phyloP scores from a whole-genome alignment of 2,888 invertebrate genomes.

The Perizoma affinitatum region DNA sequence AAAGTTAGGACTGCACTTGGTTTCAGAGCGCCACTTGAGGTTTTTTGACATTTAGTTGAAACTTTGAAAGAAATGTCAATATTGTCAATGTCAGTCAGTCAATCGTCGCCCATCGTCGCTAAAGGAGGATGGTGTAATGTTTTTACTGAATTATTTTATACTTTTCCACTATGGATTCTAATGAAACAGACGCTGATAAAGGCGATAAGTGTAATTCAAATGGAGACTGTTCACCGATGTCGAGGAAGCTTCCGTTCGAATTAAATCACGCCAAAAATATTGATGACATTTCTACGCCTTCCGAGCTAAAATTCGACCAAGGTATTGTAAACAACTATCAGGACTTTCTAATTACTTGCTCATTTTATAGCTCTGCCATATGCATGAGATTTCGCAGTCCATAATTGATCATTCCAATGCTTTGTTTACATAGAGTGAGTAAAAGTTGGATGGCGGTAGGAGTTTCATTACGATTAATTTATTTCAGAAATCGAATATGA shows the following conservation, averaged over 20 bases:
- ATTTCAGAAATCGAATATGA: constrained; percentile 82
- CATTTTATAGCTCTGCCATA: constrained; percentile 30
- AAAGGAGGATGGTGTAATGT: constrained; percentile 70
- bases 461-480: constrained; percentile 31
- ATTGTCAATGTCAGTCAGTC: background rate
- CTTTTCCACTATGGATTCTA: constrained; percentile 70
- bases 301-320: constrained; percentile 88
- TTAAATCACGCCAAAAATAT: constrained; percentile 75
- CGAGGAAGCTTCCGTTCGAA: constrained; percentile 56
- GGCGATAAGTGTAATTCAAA: constrained; percentile 65
- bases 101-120: background rate
- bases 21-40: no score
- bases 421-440: constrained; percentile 30
- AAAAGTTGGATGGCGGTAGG: constrained; percentile 46
- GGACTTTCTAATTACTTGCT: constrained; percentile 48
- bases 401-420: constrained; percentile 11
- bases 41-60: no score
- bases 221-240: constrained; percentile 63
- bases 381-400: constrained; percentile 17
- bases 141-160: constrained; percentile 64
- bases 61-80: no score
- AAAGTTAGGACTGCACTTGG: no score
- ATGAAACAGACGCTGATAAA: constrained; percentile 59
- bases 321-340: constrained; percentile 81
- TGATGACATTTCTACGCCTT: constrained; percentile 83